phyloP scores from a whole-genome alignment of 1,140 invertebrate species.

The Leptestheria dahalacensis region DNA sequence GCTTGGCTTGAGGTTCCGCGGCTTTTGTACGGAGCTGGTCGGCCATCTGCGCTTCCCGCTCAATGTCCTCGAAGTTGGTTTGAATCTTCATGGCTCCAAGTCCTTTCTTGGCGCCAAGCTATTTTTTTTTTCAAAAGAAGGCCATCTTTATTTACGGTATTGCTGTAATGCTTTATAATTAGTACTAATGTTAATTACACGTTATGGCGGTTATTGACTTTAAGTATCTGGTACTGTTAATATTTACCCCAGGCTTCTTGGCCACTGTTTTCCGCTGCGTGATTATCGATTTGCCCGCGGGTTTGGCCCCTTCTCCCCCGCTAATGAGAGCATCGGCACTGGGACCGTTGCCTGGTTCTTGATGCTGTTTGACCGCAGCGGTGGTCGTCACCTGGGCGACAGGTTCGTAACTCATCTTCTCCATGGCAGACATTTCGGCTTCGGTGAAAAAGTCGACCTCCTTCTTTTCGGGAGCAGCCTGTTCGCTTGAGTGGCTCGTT shows the following conservation, averaged over 20 bases:
- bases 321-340: background rate
- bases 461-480: slow-evolving; percentile 30
- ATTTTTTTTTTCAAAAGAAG: slow-evolving; percentile 18
- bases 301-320: background rate
- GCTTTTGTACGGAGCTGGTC: slow-evolving; percentile 47
- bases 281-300: slow-evolving; percentile 50
- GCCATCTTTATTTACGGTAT: too few relatives aligned
- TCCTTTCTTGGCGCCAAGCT: slow-evolving; percentile 71
- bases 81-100: slow-evolving; percentile 24
- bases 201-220: too few relatives aligned
- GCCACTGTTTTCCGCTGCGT: slow-evolving; percentile 40
- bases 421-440: background rate
- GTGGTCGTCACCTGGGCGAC: background rate
- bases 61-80: slow-evolving; percentile 89
- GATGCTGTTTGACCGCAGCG: background rate
- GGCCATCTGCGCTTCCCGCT: slow-evolving; percentile 65
- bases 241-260: slow-evolving; percentile 40
- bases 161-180: too few relatives aligned
- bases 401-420: background rate
- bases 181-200: too few relatives aligned
- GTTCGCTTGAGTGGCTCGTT: slow-evolving; percentile 19
- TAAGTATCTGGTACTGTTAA: too few relatives aligned
- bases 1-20: slow-evolving; percentile 19
- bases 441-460: slow-evolving; percentile 74
- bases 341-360: background rate